These are phyloP conservation scores for Dufourea novaeangliae DNA, from an alignment of 1,140 invertebrate species.

Conservation along the genomic window DNA sequence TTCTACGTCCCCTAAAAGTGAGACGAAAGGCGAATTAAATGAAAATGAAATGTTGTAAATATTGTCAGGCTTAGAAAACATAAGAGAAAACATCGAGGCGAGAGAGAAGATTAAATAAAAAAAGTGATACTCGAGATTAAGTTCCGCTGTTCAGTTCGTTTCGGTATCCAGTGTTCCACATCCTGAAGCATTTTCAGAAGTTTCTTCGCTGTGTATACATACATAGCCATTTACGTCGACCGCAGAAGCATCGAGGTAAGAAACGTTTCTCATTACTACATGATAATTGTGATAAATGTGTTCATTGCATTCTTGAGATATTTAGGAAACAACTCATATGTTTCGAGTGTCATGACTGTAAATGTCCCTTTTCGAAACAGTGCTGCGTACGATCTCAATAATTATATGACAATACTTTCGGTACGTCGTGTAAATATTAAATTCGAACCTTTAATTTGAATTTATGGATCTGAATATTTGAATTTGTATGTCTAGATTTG, in stretches of 20 bases:
- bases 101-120: conserved; percentile 58
- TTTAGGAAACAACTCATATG: too few relatives aligned
- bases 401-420: too few relatives aligned
- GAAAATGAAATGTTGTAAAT: conserved; percentile 50
- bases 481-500: too few relatives aligned
- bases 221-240: not conserved
- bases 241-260: not conserved
- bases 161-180: not conserved
- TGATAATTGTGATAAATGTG: too few relatives aligned
- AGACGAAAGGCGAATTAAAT: conserved; percentile 37
- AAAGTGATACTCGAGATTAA: conserved; percentile 50
- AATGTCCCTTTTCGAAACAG: too few relatives aligned
- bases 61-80: conserved; percentile 50
- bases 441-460: too few relatives aligned
- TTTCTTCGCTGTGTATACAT: not conserved
- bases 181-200: not conserved
- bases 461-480: too few relatives aligned
- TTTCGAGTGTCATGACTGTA: too few relatives aligned
- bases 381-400: too few relatives aligned
- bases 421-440: too few relatives aligned
- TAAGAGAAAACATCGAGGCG: conserved; percentile 25
- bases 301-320: too few relatives aligned
- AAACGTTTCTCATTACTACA: not conserved
- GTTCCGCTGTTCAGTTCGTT: conserved; percentile 9
- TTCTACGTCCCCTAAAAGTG: conserved; percentile 74